phyloP scores from a whole-genome alignment of 2,888 invertebrate species.

The Heliconius aoede region DNA sequence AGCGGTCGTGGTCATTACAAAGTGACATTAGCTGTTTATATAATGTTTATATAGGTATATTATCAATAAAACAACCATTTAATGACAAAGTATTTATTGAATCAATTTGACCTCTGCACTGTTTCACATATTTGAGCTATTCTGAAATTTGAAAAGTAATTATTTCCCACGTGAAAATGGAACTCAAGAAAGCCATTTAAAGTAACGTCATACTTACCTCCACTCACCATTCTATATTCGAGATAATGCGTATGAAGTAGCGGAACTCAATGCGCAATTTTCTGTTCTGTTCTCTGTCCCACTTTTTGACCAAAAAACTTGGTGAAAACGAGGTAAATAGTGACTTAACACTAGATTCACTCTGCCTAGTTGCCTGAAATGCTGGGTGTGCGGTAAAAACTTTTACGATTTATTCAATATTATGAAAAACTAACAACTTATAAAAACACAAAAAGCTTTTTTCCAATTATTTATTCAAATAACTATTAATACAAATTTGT shows the following conservation, averaged over 20 bases:
- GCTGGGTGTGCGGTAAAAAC: no score
- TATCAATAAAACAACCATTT: conserved; percentile 11
- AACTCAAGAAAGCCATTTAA: background rate
- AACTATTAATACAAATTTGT: background rate
- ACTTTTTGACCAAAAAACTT: no score
- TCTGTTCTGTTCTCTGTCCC: no score
- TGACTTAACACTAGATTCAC: no score
- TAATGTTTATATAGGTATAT: conserved; percentile 11
- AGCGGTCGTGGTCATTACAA: no score
- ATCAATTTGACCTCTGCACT: background rate
- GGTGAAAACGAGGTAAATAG: no score
- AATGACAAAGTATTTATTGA: conserved; percentile 9
- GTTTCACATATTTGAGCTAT: background rate
- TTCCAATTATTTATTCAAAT: background rate
- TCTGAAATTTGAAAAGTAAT: background rate
- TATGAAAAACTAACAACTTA: background rate
- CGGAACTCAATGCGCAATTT: no score
- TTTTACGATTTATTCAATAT: background rate
- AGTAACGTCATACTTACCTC: background rate
- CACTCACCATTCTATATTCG: background rate
- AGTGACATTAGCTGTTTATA: no score
- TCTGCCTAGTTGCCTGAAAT: no score
- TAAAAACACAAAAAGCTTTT: background rate
- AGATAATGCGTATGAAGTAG: no score
- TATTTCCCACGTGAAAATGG: background rate